Base-by-base conservation (phyloP, 2,797 vertebrate species). In the Carapus acus region DNA sequence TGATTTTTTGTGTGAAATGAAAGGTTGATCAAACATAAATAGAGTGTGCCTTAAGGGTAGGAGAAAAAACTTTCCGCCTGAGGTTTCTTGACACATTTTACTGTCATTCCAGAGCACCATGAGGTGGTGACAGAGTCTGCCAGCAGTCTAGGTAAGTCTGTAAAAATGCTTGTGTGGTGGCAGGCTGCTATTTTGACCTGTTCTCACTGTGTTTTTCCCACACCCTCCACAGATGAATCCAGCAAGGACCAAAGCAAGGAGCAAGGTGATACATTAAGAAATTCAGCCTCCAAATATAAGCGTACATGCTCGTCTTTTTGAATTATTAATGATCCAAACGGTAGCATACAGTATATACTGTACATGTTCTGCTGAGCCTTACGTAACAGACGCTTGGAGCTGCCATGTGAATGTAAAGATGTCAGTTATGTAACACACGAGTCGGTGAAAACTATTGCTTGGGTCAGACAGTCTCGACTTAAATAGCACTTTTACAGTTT, bases 351-450 rank as follows among this genome's bases (percentile, higher is more conserved):
- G n/a, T n/a, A n/a, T n/a, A n/a, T n/a, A 15, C 5, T n/a, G n/a
- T n/a, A 7, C 4, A 3, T 15, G 13, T 11, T n/a, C n/a, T 36
- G n/a, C n/a, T 36, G 3, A 15, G 31, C 8, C 14, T 33, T 33
- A 3, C 14, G 11, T 33, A 36, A 36, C 6, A 33, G 14, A 65
- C 58, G 43, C 49, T 48, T 18, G 61, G 58, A 57, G 40, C 52
- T 52, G 54, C 41, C n/a, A n/a, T 21, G 45, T 41, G 21, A 64
- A 65, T 62, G 61, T 72, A 33, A 65, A 80, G 76, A 76, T 68
- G 67, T 42, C 54, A 56, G 74, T 84, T 83, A 61, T 54, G 69
- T 47, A 81, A 83, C 57, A 36, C 44, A 17, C 38, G 6, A 52
- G 46, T 9, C n/a, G 33, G 45, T 51, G 40, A 62, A 63, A 74